Evolutionary conservation across 2,113 vertebrate species (phyloP), one percentile per base, ranked within the genome.

Genomic region (Aramus guarauna): DNA sequence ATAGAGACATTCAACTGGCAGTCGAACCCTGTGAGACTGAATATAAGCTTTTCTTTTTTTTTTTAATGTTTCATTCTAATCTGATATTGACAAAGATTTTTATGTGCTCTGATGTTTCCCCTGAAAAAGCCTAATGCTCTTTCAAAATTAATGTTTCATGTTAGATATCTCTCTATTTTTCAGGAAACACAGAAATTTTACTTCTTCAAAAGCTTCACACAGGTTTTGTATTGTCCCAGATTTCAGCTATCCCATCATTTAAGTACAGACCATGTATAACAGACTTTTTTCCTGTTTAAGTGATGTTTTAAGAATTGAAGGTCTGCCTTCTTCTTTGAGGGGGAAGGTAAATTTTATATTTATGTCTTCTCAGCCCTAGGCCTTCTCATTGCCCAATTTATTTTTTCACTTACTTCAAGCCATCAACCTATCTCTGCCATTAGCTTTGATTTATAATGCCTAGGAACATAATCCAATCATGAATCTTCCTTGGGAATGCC

Each of bases 401-500:
- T 98, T 98, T 98, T 97, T 97, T 91, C 86, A 97, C 97, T 97
- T 97, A 96, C 88, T 98, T 97, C 96, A 96, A 97, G 83, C 96
- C 88, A 92, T 97, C 97, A 98, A 94, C 92, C 96, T 96, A 96
- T 96, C 95, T 95, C 92, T 98, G 97, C 97, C 97, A 94, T 97
- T 96, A 87, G 50, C 71, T 92, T 88, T 98, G 98, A 98, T 98
- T 98, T 98, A 98, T 97, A 96, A 91, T 16, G 26, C 90, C 85
- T 83, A 88, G 87, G 97, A 98, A 98, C 85, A 95, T 96, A 98
- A 98, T 96, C 97, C 94, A 97, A 88, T 93, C 95, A 95, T 98
- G 97, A 98, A 98, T 98, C 97, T 98, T 98, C 92, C 83, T 92
- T 86, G 94, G 94, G 96, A 97, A 97, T 98, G 95, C 83, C 80